Evolutionary conservation across 2,113 vertebrate species (phyloP).

Genomic region (Cygnus atratus): DNA sequence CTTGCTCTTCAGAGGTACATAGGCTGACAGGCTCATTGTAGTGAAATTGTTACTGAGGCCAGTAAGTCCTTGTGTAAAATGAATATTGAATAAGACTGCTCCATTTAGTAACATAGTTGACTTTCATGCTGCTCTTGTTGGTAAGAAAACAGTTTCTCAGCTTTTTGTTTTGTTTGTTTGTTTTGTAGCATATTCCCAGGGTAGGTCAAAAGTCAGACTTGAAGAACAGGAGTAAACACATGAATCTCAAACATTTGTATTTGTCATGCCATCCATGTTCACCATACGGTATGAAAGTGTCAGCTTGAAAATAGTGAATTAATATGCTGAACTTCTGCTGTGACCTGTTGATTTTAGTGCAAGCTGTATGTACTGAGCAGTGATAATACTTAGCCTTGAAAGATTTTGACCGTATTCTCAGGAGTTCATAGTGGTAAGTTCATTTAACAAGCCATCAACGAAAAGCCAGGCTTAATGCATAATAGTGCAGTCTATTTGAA

Average conservation of each 20-base stretch:
- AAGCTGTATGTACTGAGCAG: neutral
- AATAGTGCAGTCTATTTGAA: slow-evolving; percentile 19
- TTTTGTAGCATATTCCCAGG: neutral
- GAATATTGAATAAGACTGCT: neutral
- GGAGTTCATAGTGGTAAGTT: neutral
- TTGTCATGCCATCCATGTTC: neutral
- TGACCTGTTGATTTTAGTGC: neutral
- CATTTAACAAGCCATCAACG: neutral
- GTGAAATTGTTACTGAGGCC: neutral
- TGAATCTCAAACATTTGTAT: slow-evolving; percentile 31
- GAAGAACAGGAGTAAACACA: slow-evolving; percentile 26
- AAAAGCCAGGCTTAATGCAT: neutral
- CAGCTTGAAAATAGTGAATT: slow-evolving; percentile 21
- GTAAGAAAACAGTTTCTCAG: neutral
- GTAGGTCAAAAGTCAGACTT: slow-evolving; percentile 9
- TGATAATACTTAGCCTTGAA: neutral
- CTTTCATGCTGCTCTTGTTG: neutral
- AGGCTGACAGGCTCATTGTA: neutral
- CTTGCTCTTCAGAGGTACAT: neutral
- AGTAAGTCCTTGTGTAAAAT: neutral
- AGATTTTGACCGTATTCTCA: neutral
- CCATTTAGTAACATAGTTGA: neutral
- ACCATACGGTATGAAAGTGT: neutral
- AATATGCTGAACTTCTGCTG: slow-evolving; percentile 35
- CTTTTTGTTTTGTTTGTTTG: neutral